Percentiles rank a stretch among this genome's conserved stretches.
Conservation (phyloP, 2,797 vertebrate genomes). For the Aphelocoma californica region DNA sequence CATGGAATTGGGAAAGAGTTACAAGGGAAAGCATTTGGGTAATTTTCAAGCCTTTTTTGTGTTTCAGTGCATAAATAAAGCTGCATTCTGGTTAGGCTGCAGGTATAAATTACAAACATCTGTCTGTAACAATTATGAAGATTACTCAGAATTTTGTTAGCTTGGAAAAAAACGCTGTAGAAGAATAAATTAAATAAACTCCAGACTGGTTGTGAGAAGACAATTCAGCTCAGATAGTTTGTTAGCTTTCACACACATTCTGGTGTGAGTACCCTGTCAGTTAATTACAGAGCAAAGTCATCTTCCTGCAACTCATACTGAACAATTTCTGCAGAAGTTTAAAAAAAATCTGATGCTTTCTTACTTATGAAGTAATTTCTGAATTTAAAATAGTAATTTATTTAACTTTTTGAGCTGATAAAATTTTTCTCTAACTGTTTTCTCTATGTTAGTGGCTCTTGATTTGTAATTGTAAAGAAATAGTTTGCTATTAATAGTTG, state of each 20-base stretch:
- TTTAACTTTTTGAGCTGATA: not conserved
- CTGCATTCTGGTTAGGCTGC: conserved; percentile 18
- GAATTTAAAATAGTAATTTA: conserved; percentile 19
- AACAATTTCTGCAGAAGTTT: conserved; percentile 14
- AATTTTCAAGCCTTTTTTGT: conserved; percentile 18
- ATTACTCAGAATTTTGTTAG: not conserved
- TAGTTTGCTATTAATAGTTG: not conserved
- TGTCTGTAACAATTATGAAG: conserved; percentile 14
- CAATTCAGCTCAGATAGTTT: not conserved
- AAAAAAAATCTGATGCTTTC: not conserved
- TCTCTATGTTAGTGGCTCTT: not conserved
- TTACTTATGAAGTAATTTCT: conserved; percentile 7
- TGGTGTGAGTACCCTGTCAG: not conserved
- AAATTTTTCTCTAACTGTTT: conserved; percentile 15
- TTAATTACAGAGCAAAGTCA: not conserved
- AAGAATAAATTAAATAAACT: not conserved
- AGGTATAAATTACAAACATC: not conserved
- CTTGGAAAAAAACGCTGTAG: not conserved
- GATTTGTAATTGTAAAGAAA: not conserved
- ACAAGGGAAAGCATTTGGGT: not conserved
- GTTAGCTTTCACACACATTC: not conserved
- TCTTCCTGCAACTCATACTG: not conserved
- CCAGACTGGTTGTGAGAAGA: not conserved
- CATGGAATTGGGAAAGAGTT: not conserved
- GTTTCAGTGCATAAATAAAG: conserved; percentile 45